Percentiles rank a stretch among this genome's conserved stretches.
phyloP scores from a whole-genome alignment of 2,113 vertebrate genomes.

The Xenotilapia longispinis region DNA sequence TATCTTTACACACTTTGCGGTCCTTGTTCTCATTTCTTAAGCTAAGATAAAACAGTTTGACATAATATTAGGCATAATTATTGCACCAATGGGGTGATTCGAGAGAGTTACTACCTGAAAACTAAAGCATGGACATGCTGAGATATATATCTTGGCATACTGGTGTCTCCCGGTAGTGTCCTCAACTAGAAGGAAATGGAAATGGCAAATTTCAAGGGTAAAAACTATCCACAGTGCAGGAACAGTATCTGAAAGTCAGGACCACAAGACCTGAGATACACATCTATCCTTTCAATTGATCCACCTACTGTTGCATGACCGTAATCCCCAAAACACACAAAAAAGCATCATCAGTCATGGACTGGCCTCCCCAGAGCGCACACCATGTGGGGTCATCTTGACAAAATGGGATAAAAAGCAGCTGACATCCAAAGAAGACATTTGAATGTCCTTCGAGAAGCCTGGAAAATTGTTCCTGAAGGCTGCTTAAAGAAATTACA shows the following conservation, averaged over 20 bases:
- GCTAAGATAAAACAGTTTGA: not conserved
- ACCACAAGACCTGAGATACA: not conserved
- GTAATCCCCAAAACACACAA: not conserved
- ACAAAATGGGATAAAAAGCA: not conserved
- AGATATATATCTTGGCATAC: not conserved
- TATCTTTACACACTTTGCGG: not conserved
- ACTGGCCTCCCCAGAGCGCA: not conserved
- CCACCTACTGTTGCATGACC: not conserved
- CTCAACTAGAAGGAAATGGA: not conserved
- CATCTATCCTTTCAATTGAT: not conserved
- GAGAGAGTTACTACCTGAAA: accelerated
- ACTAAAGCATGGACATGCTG: not conserved
- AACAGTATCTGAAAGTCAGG: not conserved
- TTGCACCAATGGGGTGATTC: not conserved
- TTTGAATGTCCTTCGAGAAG: not conserved
- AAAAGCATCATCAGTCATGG: not conserved
- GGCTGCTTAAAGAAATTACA: not conserved
- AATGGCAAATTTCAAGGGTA: not conserved
- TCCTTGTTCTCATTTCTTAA: not conserved
- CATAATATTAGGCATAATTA: not conserved
- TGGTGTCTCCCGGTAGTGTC: not conserved
- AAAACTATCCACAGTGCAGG: not conserved
- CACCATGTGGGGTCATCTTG: not conserved
- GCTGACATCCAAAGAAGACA: not conserved
- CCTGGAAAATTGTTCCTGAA: not conserved